Evolutionary conservation across 2,797 vertebrate species (phyloP).

Genomic region (Iguana delicatissima): DNA sequence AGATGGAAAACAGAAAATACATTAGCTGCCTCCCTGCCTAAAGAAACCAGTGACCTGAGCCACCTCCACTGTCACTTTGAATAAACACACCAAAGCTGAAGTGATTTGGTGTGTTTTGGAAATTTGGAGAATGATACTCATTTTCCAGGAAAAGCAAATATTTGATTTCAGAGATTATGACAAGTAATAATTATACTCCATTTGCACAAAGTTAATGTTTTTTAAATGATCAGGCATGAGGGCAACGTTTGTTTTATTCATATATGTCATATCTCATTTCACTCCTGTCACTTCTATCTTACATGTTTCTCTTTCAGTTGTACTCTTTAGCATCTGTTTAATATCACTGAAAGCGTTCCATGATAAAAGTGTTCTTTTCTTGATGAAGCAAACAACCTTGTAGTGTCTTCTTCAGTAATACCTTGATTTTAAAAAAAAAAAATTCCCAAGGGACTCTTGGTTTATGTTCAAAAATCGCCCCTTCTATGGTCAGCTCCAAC

Average conservation of each 20-base stretch:
- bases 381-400: not conserved
- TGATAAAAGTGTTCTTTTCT: not conserved
- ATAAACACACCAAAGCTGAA: constrained; percentile 19
- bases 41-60: constrained; percentile 12
- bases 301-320: not conserved
- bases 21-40: not conserved
- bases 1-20: constrained; percentile 28
- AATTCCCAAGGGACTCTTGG: not conserved
- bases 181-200: constrained; percentile 30
- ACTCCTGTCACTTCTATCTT: not conserved
- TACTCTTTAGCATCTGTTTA: constrained; percentile 37
- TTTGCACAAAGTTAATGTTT: not conserved
- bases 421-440: constrained; percentile 14
- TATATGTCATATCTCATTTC: constrained; percentile 11
- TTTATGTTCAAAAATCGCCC: too few relatives aligned
- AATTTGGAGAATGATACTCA: not conserved
- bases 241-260: constrained; percentile 3
- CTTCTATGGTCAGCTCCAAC: too few relatives aligned
- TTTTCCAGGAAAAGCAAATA: not conserved
- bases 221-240: constrained; percentile 3
- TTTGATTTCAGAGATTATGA: constrained; percentile 11
- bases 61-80: not conserved
- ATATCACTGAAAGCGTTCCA: constrained; percentile 26
- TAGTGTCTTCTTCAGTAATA: constrained; percentile 36
- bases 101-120: not conserved